Base-by-base conservation (phyloP, 2,888 invertebrate genomes). In the Ichneumoninae sp. region DNA sequence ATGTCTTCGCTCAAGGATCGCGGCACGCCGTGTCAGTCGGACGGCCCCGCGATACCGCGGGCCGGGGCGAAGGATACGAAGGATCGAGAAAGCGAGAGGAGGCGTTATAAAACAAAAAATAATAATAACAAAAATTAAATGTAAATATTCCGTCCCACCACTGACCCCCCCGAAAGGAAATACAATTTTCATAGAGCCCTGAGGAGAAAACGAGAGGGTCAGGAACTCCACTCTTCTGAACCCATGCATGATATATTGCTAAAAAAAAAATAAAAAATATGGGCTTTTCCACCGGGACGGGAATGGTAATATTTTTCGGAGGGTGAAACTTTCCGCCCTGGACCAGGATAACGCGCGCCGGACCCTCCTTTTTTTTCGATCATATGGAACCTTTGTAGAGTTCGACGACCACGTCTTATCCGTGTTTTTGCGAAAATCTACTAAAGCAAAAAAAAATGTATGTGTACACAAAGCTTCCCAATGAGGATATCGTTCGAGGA, bases 131-230 rank as follows among this genome's bases (percentile, higher is more conserved):
- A 6, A 40, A 40, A 82, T 82, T 76, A 75, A 10, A 70, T 65
- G 22, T 57, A 54, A 71, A 72, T 78, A 78, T 78, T 71, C n/a
- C 77, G 47, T 75, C 44, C 40, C 77, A 7, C 60, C 40, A 57
- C 57, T 82, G 80, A 78, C 60, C 82, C 66, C 66, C 60, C 70
- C 50, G 33, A 62, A 71, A 50, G 52, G 57, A 80, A 78, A 80
- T 84, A 82, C 65, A 84, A 84, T 85, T 83, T 84, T 79, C 78
- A 81, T 71, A 54, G 47, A 80, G 60, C 69, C 71, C 40, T 26
- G 54, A 69, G 74, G 70, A 76, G 60, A 68, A 68, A 71, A 71
- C 26, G 33, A 26, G 65, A 57, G 72, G 71, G 50, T 81, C 70
- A 68, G 74, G 86, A 74, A 83, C 79, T 79, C 71, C 75, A 75